Evolutionary conservation across 2,888 invertebrate species (phyloP).

Genomic region (Sturmia bella): DNA sequence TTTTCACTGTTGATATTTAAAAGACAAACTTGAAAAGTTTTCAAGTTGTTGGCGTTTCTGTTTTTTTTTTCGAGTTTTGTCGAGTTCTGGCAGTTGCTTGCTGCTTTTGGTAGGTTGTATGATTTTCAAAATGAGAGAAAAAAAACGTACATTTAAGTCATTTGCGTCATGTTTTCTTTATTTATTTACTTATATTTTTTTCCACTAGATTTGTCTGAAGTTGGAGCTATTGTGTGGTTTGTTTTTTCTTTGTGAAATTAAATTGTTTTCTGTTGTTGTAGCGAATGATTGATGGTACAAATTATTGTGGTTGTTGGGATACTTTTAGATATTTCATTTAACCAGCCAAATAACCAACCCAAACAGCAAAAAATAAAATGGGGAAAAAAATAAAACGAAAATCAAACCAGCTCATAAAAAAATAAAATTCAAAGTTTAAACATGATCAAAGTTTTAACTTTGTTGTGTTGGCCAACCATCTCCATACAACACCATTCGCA

Average conservation of each 20-base stretch:
- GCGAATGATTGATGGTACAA: conserved; percentile 69
- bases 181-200: too few species aligned
- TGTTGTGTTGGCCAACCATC: conserved; percentile 41
- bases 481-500: not conserved
- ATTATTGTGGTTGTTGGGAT: conserved; percentile 66
- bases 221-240: conserved; percentile 53
- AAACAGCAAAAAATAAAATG: not conserved
- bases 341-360: conserved; percentile 38
- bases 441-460: conserved; percentile 48
- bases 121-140: not conserved
- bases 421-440: conserved; percentile 33
- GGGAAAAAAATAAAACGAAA: not conserved
- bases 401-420: conserved; percentile 24
- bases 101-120: conserved; percentile 18
- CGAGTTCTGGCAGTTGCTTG: conserved; percentile 23
- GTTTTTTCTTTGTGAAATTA: conserved; percentile 36
- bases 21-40: conserved; percentile 68
- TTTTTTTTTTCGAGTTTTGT: conserved; percentile 9
- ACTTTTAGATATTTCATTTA: conserved; percentile 61
- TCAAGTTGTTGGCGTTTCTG: conserved; percentile 64
- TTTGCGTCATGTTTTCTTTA: conserved; percentile 69
- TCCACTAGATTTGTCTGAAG: conserved; percentile 53
- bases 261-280: conserved; percentile 48
- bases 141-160: conserved; percentile 36
- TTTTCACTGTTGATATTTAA: conserved; percentile 29